Evolutionary conservation across 1,140 invertebrate species (phyloP).

Genomic region (Drosophila busckii): DNA sequence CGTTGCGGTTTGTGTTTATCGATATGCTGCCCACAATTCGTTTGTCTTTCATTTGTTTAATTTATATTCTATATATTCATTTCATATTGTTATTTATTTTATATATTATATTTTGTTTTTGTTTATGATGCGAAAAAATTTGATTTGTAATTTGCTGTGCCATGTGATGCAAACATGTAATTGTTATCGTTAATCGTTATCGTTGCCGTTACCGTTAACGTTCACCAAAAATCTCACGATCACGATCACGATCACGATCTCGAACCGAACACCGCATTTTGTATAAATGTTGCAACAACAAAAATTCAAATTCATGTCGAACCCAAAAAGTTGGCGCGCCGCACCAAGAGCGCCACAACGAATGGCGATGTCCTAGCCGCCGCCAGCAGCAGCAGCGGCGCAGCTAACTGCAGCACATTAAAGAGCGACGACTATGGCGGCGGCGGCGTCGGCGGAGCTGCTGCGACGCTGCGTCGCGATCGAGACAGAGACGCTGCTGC

Average conservation of each 20-base stretch:
- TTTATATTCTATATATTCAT: conserved; percentile 4
- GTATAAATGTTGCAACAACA: conserved; percentile 53
- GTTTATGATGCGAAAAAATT: conserved; percentile 28
- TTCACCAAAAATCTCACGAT: conserved; percentile 17
- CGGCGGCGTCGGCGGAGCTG: not conserved
- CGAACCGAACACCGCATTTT: conserved; percentile 29
- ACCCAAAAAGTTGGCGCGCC: conserved; percentile 47
- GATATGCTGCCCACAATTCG: too few species aligned
- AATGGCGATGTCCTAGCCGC: conserved; percentile 26
- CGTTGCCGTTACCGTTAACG: conserved; percentile 21
- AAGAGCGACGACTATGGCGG: conserved; percentile 12
- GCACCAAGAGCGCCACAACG: conserved; percentile 18
- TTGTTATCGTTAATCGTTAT: conserved; percentile 29
- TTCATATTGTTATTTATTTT: too few species aligned
- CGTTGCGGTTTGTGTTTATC: not conserved
- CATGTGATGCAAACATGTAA: conserved; percentile 33
- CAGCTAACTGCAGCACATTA: conserved; percentile 1
- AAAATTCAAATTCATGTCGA: conserved; percentile 20
- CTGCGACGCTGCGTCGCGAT: conserved; percentile 8
- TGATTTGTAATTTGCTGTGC: conserved; percentile 27
- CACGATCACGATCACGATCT: conserved; percentile 24
- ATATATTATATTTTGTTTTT: conserved; percentile 49
- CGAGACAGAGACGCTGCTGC: conserved; percentile 21
- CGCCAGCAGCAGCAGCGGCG: not conserved
- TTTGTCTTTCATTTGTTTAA: conserved; percentile 12